Conservation (phyloP, 1,140 invertebrate species). For the Hesperophylax magnus region DNA sequence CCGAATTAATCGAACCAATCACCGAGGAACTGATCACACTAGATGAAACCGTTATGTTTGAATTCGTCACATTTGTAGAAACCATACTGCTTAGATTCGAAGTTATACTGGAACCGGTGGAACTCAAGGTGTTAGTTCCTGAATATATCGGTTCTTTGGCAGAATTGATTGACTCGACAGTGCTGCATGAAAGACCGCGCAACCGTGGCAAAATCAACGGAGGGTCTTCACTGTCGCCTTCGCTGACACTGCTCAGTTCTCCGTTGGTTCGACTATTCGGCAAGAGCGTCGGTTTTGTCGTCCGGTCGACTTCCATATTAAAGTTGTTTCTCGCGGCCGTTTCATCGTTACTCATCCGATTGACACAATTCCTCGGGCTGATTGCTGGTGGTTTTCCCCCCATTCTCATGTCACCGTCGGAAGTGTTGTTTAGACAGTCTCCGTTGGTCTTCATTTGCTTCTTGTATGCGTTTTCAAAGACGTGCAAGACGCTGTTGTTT, state of each 20-base stretch:
- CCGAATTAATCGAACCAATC: neutral
- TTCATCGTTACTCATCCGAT: constrained; percentile 34
- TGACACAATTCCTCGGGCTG: constrained; percentile 59
- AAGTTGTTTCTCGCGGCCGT: constrained; percentile 36
- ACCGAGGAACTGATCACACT: neutral
- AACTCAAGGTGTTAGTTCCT: too few species aligned
- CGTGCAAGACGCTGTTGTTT: constrained; percentile 51
- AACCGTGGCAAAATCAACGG: constrained; percentile 45
- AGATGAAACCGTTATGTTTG: neutral
- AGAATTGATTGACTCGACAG: neutral
- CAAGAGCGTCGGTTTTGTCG: constrained; percentile 39
- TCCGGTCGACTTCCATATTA: constrained; percentile 51
- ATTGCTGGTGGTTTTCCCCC: constrained; percentile 38
- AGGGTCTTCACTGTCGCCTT: constrained; percentile 43
- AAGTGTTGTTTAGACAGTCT: neutral
- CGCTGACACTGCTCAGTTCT: constrained; percentile 22
- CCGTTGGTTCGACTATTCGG: constrained; percentile 40
- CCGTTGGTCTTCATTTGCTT: constrained; percentile 32
- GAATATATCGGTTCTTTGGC: neutral
- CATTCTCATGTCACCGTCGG: neutral
- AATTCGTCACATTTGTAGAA: neutral
- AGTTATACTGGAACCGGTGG: too few species aligned
- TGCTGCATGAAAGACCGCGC: neutral
- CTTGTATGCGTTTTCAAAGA: constrained; percentile 19
- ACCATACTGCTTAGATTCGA: neutral